Evolutionary conservation across 2,113 vertebrate species (phyloP), one percentile per base, ranked within the genome.

Genomic region (Ibidorhyncha struthersii): DNA sequence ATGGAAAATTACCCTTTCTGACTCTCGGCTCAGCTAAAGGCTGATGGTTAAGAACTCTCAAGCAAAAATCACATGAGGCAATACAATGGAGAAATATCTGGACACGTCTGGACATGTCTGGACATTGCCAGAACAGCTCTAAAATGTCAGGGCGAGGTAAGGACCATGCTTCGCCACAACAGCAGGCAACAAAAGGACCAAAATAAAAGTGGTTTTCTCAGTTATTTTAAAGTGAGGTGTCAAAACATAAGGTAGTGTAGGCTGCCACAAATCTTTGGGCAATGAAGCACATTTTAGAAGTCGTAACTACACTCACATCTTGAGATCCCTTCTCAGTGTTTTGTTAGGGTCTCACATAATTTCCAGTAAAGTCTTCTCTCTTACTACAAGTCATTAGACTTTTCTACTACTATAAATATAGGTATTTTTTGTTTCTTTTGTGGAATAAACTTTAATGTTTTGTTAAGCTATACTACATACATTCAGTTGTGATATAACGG

Each of bases 51-150:
- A 66, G 62, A 89, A 52, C 52, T n/a, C 78, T 76, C 49, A 38
- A 88, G 70, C 2, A 4, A 92, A 96, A 91, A 91, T 59, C 50
- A 56, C 22, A 62, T 30, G 49, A 97, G 41, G 86, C 86, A 94
- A 89, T 34, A 71, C 29, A 62, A 52, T 62, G 81, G 56, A 93
- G 78, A 94, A 96, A 94, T 86, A 93, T 67, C 82, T 93, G 86
- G 91, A 95, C 86, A 40, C 0, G 76, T 62, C 55, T 4, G 13
- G 94, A 96, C 96, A 30, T 3, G 92, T 69, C 79, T 88, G 95
- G 93, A 89, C 89, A 43, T 21, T 80, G 92, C 78, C 6, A 6
- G 43, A 91, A 82, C 29, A 5, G 8, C 72, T 81, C 86, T 85
- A 34, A 91, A 89, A 91, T 16, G 61, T 72, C 65, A 94, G 40